Percentiles rank a stretch among this genome's conserved stretches.
Conservation (phyloP, 1,140 invertebrate species). For the Idris sp. region DNA sequence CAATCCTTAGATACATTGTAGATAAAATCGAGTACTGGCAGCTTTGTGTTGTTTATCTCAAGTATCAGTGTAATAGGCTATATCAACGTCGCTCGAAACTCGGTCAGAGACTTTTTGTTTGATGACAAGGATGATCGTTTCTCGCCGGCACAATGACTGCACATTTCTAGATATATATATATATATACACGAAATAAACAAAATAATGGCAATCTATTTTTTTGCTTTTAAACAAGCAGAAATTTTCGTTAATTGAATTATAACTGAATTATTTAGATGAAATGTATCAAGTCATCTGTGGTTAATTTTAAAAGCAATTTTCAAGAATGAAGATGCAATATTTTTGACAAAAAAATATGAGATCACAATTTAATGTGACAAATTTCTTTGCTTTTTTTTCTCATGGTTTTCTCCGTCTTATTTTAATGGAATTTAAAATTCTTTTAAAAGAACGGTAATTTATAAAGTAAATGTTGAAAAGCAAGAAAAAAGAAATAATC, state of each 20-base stretch:
- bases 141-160: constrained; percentile 55
- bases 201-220: constrained; percentile 28
- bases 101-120: constrained; percentile 34
- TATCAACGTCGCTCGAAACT: constrained; percentile 35
- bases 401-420: no score
- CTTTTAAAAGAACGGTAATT: no score
- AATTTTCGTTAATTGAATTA: constrained; percentile 46
- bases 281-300: constrained; percentile 32
- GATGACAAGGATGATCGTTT: constrained; percentile 62
- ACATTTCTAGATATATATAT: no score
- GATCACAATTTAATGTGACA: no score
- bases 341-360: no score
- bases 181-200: no score
- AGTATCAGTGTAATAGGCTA: constrained; percentile 51
- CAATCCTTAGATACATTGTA: constrained; percentile 21
- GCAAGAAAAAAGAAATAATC: no score
- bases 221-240: constrained; percentile 13
- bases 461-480: no score
- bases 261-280: constrained; percentile 28
- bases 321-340: constrained; percentile 18
- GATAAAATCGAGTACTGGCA: constrained; percentile 40
- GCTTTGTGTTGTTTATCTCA: constrained; percentile 59
- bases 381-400: no score
- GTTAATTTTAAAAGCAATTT: constrained; percentile 28
- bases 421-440: no score